Evolutionary conservation across 1,140 invertebrate genomes (phyloP), one percentile per base, ranked within the genome.

Genomic region (Hylaeus anthracinus): DNA sequence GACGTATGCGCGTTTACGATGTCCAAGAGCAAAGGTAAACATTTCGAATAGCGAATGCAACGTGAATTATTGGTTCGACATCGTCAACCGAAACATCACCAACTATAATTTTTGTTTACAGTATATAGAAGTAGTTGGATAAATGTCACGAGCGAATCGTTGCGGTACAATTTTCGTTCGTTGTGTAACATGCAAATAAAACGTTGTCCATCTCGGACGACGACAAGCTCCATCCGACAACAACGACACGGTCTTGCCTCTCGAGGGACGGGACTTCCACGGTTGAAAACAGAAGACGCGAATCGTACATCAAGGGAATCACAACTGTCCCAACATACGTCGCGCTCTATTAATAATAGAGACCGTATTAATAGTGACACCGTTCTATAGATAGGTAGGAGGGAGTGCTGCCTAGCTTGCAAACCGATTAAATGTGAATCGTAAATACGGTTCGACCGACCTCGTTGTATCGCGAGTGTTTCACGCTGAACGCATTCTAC

Each of bases 281-380:
- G 0, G 61, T 39, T 48, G 45, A 48, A 48, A n/a, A 9, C 15
- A 3, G 64, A 66, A 3, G 64, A 37, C 51, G 64, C 15, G 64
- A 67, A 37, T 10, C 48, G 58, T 12, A 12, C 45, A 80, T 26
- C 72, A 5, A 2, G 53, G 14, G 60, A 75, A 80, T 75, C 55
- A n/a, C 71, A 53, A 80, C 45, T 67, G 37, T 60, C 39, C 65
- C 72, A 80, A 60, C 72, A 60, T 26, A 80, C 72, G 72, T 15
- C 55, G 60, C 41, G 45, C 10, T 53, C 55, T 63, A 48, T 66
- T 75, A 75, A 69, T 77, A 81, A 81, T 76, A 79, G 79, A 45
- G 63, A 10, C 48, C 43, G 39, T 81, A 76, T 76, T 76, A 80
- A 67, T 75, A 80, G 37, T 10, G 71, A 58, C 61, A 65, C 15